phyloP scores from a whole-genome alignment of 2,113 vertebrate genomes.

The Halichoeres trimaculatus region DNA sequence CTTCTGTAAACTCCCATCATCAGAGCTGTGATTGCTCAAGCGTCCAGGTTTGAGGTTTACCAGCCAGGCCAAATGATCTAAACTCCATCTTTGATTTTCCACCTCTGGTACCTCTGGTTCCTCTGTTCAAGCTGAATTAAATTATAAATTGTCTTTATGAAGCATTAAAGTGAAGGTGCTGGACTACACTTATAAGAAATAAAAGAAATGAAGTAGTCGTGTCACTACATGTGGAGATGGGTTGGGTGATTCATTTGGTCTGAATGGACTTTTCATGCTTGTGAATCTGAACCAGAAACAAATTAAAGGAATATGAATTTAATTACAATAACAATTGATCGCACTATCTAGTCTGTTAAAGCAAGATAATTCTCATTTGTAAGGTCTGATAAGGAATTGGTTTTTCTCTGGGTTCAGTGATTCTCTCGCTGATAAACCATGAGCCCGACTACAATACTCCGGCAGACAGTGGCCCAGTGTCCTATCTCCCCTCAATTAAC shows the following conservation, averaged over 20 bases:
- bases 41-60: conserved; percentile 27
- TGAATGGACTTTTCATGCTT: conserved; percentile 15
- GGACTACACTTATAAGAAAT: not conserved
- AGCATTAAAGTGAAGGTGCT: not conserved
- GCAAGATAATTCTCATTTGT: conserved; percentile 69
- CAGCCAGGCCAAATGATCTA: conserved; percentile 13
- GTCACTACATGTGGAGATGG: conserved; percentile 6
- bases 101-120: conserved; percentile 12
- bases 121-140: conserved; percentile 8
- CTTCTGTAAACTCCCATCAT: conserved; percentile 36
- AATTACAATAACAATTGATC: conserved; percentile 72
- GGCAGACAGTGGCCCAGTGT: conserved; percentile 72
- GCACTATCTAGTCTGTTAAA: conserved; percentile 57
- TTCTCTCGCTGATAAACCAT: conserved; percentile 66
- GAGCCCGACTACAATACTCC: conserved; percentile 49
- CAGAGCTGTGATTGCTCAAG: conserved; percentile 3
- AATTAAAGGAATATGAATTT: conserved; percentile 68
- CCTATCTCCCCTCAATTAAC: conserved; percentile 82
- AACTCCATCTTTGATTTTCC: conserved; percentile 33
- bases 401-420: conserved; percentile 67
- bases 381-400: conserved; percentile 61
- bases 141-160: conserved; percentile 7
- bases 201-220: not conserved
- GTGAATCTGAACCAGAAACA: conserved; percentile 46
- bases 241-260: conserved; percentile 25